A percentile compares a stretch with the other conserved stretches of the same genome.
phyloP scores from a whole-genome alignment of 2,888 invertebrate species.

The Tipula vernalis region DNA sequence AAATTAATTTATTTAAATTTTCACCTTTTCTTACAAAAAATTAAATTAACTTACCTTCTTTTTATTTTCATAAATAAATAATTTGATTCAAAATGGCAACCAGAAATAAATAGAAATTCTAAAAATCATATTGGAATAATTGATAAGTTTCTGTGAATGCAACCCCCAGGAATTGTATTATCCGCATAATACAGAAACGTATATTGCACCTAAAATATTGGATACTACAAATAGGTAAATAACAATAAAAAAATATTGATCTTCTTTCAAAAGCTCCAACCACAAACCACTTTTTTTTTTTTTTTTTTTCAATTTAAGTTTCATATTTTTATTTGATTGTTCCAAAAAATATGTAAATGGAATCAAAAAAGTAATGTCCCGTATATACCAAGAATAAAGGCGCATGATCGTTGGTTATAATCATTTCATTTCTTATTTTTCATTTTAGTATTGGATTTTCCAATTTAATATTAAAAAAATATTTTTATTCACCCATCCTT shows the following conservation, averaged over 20 bases:
- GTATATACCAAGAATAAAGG: not conserved
- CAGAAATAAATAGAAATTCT: not conserved
- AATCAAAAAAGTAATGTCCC: not conserved
- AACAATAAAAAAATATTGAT: not conserved
- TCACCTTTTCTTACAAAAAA: not conserved
- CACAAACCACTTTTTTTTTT: not conserved
- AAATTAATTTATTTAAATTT: slow-evolving; percentile 4
- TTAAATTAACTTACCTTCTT: not conserved
- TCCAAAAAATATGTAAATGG: not conserved
- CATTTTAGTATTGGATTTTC: slow-evolving; percentile 10
- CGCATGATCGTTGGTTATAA: slow-evolving; percentile 6
- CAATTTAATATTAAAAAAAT: not conserved
- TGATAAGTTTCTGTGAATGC: not conserved
- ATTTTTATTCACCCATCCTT: not conserved
- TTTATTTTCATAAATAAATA: not conserved
- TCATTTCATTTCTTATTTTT: not conserved
- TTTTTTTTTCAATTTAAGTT: not conserved
- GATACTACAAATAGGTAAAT: not conserved
- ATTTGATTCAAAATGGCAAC: not conserved
- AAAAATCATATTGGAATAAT: not conserved
- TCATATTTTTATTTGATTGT: not conserved
- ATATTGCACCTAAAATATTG: not conserved
- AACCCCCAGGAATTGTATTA: not conserved
- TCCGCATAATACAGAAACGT: no score
- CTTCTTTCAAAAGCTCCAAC: not conserved